A percentile compares a stretch with the other conserved stretches of the same genome.
These are phyloP conservation scores for Morpho achilles DNA, from an alignment of 2,888 invertebrate species.

Conservation along the genomic window DNA sequence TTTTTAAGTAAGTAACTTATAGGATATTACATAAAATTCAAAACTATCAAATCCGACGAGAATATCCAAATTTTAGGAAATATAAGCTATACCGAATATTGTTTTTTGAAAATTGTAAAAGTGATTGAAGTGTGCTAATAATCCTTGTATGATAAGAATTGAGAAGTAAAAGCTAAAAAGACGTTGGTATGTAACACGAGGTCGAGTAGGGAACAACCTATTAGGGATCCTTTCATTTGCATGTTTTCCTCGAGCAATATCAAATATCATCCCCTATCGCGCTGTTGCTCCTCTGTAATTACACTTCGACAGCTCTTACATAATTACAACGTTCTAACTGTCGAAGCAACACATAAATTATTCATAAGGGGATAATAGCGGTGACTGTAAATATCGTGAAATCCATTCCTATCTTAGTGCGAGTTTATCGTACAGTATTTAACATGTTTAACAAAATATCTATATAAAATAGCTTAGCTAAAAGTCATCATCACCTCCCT, in stretches of 20 bases:
- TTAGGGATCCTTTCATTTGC: constrained; percentile 48
- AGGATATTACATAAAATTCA: too few species aligned
- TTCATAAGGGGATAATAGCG: constrained; percentile 57
- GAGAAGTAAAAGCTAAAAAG: too few species aligned
- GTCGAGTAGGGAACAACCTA: constrained; percentile 10
- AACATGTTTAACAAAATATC: background rate
- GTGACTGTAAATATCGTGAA: constrained; percentile 48
- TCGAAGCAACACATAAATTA: constrained; percentile 50
- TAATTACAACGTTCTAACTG: constrained; percentile 50
- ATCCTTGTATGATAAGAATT: too few species aligned
- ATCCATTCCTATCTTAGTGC: constrained; percentile 40
- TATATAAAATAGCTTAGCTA: too few species aligned
- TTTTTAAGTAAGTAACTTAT: too few species aligned
- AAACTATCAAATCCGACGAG: too few species aligned
- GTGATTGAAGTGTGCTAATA: too few species aligned
- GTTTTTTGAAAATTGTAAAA: too few species aligned
- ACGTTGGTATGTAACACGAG: background rate
- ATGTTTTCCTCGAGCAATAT: constrained; percentile 59
- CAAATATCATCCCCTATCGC: constrained; percentile 51
- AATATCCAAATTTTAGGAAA: too few species aligned
- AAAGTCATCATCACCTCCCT: too few species aligned
- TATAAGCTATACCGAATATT: too few species aligned
- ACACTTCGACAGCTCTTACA: constrained; percentile 49
- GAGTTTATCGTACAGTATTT: constrained; percentile 7
- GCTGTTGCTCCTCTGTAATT: constrained; percentile 44